phyloP scores from a whole-genome alignment of 1,140 invertebrate species.

The Hylaeus anthracinus region DNA sequence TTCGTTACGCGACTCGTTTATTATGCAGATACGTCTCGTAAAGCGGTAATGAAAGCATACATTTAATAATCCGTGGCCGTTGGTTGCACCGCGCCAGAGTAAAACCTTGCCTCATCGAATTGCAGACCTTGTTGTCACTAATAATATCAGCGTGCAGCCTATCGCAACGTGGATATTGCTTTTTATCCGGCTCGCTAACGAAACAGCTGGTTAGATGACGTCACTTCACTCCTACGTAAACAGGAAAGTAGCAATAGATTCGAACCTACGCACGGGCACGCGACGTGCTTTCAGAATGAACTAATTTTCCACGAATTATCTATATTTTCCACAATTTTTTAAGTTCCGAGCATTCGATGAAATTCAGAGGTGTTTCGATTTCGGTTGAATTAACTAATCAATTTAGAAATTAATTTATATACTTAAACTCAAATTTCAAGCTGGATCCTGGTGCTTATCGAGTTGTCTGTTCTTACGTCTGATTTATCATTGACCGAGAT shows the following conservation, averaged over 20 bases:
- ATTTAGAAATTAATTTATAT: too few relatives aligned
- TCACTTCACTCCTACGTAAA: conserved; percentile 58
- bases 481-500: too few relatives aligned
- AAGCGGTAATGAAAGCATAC: conserved; percentile 32
- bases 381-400: too few relatives aligned
- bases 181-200: conserved; percentile 57
- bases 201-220: conserved; percentile 63
- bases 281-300: neutral
- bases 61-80: conserved; percentile 39
- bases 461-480: too few relatives aligned
- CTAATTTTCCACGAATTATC: too few relatives aligned
- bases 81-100: conserved; percentile 10
- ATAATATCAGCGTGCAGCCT: conserved; percentile 55
- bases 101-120: conserved; percentile 37
- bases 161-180: conserved; percentile 44
- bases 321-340: too few relatives aligned
- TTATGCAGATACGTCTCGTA: conserved; percentile 45
- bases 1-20: conserved; percentile 11
- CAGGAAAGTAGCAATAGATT: conserved; percentile 44
- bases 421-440: too few relatives aligned
- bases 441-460: too few relatives aligned
- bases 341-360: too few relatives aligned
- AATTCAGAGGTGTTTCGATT: too few relatives aligned
- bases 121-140: conserved; percentile 51
- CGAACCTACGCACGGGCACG: neutral